Evolutionary conservation across 2,888 invertebrate genomes (phyloP).

Genomic region (Caenorhabditis doughertyi): DNA sequence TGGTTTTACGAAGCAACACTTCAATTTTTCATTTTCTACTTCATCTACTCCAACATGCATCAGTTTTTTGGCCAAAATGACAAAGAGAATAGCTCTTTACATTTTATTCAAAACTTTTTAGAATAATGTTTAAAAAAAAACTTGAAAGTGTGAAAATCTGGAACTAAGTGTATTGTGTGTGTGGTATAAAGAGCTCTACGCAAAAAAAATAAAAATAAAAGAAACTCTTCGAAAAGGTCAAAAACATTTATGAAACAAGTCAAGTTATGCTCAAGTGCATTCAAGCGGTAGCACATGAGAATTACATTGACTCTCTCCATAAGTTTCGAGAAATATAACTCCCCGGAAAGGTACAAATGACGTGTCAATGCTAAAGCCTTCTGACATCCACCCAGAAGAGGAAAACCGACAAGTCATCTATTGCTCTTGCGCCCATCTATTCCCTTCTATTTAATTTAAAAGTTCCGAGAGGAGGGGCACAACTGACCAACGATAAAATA

Average conservation of each 20-base stretch:
- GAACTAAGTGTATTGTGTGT: too few relatives aligned
- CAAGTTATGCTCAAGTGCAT: conserved; percentile 2
- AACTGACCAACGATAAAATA: conserved; percentile 58
- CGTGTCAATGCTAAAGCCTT: conserved; percentile 37
- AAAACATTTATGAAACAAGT: conserved; percentile 28
- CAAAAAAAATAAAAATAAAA: conserved; percentile 1
- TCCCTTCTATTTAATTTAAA: conserved; percentile 46
- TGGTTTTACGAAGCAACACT: conserved; percentile 18
- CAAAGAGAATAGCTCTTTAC: neutral
- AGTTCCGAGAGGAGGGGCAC: conserved; percentile 37
- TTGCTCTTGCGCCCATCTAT: conserved; percentile 10
- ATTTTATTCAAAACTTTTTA: neutral
- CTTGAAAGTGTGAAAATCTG: neutral
- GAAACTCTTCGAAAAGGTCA: conserved; percentile 22
- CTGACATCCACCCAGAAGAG: conserved; percentile 20
- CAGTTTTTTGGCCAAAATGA: conserved; percentile 18
- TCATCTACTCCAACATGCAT: conserved; percentile 46
- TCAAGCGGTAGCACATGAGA: conserved; percentile 18
- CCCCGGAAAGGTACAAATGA: conserved; percentile 32
- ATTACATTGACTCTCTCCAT: conserved; percentile 15
- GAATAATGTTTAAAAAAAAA: neutral
- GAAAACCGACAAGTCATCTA: conserved; percentile 21
- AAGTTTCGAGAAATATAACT: conserved; percentile 22
- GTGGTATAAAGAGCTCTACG: too few relatives aligned
- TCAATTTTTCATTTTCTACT: conserved; percentile 39